These are phyloP conservation scores for Ptilodon capucinus DNA, from an alignment of 2,888 invertebrate genomes.

Conservation along the genomic window DNA sequence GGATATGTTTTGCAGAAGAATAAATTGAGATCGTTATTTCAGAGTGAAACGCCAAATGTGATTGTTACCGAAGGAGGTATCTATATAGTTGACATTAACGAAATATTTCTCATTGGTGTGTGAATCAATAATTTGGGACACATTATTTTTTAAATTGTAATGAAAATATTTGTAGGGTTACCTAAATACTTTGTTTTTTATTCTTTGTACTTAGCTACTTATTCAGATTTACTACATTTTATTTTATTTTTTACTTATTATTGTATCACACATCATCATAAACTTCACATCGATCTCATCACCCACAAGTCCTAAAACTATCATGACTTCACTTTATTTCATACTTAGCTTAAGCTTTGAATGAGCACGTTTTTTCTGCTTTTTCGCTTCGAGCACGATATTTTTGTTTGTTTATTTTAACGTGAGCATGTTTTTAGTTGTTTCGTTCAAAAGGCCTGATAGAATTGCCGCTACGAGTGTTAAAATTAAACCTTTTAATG, in stretches of 20 bases:
- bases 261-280: constrained; percentile 32
- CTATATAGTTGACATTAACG: constrained; percentile 44
- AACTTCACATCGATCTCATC: constrained; percentile 22
- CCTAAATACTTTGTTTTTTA: no score
- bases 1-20: constrained; percentile 63
- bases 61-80: constrained; percentile 82
- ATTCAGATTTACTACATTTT: not conserved
- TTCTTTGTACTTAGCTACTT: not conserved
- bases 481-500: constrained; percentile 53
- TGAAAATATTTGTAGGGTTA: no score
- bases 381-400: constrained; percentile 17
- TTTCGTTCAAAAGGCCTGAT: constrained; percentile 91
- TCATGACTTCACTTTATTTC: not conserved
- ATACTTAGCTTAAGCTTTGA: not conserved
- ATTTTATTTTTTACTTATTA: constrained; percentile 9
- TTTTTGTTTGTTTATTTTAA: constrained; percentile 29
- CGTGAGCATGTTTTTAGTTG: constrained; percentile 84
- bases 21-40: constrained; percentile 71
- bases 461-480: constrained; percentile 56
- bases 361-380: not conserved
- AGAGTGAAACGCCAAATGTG: constrained; percentile 73
- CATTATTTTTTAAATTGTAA: no score
- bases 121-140: not conserved
- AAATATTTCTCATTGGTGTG: constrained; percentile 3
- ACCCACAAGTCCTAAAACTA: not conserved